Base-by-base conservation (phyloP, 2,888 invertebrate genomes). In the Drosophila greeni region DNA sequence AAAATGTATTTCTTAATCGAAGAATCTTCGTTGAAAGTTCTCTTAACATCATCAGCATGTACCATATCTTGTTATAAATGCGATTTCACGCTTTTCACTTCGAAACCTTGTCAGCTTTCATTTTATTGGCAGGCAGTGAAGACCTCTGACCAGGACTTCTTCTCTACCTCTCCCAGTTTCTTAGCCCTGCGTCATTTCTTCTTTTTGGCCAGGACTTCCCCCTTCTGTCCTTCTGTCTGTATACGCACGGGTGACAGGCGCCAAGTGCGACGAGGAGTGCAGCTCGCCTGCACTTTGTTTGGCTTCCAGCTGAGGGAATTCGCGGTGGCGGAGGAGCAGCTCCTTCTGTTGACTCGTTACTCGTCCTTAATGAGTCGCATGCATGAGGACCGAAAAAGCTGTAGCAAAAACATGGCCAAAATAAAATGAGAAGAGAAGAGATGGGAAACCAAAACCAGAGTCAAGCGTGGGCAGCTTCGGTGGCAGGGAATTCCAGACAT, bases 351-450 rank as follows among this genome's bases (percentile, higher is more conserved):
- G 47, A 53, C 62, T 65, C 29, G 48, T 54, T 67, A 43, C 39
- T 64, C 45, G 20, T 60, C 65, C 71, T 39, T 81, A 81, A 77
- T 78, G 74, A 81, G 79, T 75, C 75, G 65, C 73, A 75, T 73
- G 73, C 72, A 48, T 24, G 43, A 18, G 45, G 24, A n/a, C 11
- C 24, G n/a, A 42, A 24, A 42, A 43, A 24, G 37, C 34, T 40
- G 40, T 12, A 45, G 56, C 52, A 34, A 9, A 49, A 48, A 31
- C 49, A 57, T 53, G 55, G 26, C 36, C 34, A 20, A 23, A 33
- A 61, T 34, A 24, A 18, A n/a, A 14, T n/a, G n/a, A 34, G 11
- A 36, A n/a, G 9, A 36, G 7, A 16, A 36, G 9, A 5, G 18
- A 11, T 11, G 18, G 7, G 23, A 24, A 36, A 20, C 40, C 20